Conservation (phyloP, 2,797 vertebrate species). For the Hippocampus kuda region DNA sequence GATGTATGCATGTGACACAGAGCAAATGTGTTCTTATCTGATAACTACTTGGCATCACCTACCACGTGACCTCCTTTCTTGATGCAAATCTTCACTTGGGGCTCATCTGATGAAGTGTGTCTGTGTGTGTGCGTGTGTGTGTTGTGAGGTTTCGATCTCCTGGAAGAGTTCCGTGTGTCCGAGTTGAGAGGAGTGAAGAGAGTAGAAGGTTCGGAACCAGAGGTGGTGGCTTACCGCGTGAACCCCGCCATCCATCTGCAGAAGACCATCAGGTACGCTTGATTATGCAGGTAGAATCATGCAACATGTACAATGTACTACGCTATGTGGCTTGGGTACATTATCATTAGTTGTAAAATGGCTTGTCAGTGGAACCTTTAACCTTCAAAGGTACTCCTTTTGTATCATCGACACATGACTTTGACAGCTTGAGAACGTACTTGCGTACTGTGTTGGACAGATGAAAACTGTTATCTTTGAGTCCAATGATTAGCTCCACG, state of each 20-base stretch:
- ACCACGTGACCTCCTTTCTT: neutral
- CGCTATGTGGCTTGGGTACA: neutral
- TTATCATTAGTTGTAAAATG: neutral
- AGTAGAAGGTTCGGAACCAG: conserved; percentile 61
- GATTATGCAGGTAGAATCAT: neutral
- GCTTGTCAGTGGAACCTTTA: neutral
- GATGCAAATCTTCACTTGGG: neutral
- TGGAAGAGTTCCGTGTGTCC: conserved; percentile 66
- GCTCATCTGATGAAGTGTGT: neutral
- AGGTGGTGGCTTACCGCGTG: conserved; percentile 57
- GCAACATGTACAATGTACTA: neutral
- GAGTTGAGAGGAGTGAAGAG: conserved; percentile 51
- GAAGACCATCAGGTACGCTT: conserved; percentile 62
- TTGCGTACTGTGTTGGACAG: neutral
- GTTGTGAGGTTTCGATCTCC: conserved; percentile 59
- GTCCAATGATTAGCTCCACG: neutral
- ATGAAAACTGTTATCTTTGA: neutral
- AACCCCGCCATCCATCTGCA: conserved; percentile 59
- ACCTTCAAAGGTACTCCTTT: neutral
- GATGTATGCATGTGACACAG: neutral
- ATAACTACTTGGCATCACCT: neutral
- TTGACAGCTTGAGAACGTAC: neutral
- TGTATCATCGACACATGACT: neutral
- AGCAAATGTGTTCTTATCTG: neutral
- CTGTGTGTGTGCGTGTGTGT: neutral